Base-by-base conservation (phyloP, 2,888 invertebrate genomes). In the Empis livida region DNA sequence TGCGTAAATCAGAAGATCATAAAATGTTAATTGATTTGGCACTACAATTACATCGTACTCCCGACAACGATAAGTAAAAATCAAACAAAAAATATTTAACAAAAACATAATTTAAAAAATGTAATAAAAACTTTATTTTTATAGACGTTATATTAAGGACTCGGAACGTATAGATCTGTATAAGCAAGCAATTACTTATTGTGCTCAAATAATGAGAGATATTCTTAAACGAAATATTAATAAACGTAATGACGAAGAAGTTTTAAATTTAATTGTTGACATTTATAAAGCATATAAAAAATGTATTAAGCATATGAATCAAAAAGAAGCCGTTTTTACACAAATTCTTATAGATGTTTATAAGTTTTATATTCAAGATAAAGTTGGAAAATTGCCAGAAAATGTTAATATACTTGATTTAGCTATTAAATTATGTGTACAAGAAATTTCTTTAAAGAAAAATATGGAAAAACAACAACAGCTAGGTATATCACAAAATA, bases 101-200 rank as follows among this genome's bases (percentile, higher is more conserved):
- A 8, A 27, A 27, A 23, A 27, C 14, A 15, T 15, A 14, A 13
- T 38, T 46, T 3, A 5, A 41, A 31, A 11, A 16, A 11, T 38
- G 44, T 5, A 5, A 41, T 37, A n/a, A n/a, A n/a, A n/a, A n/a
- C 17, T 17, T 8, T 20, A 49, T 49, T 46, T 48, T 63, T 68
- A 11, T 59, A 83, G 83, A 59, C 82, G 83, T 59, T 94, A 92
- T 65, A 75, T 95, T 49, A 77, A 87, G 35, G 90, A 93, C 63
- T 77, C 79, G 2, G 93, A 93, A 63, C 77, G 93, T 48, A 80
- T 85, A 56, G 83, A 84, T 58, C 72, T 91, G 48, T 82, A 85
- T 0, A 80, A 84, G 48, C 84, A 86, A 68, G 88, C 92, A 0
- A 75, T 86, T 51, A 78, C 80, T 1, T 74, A 84, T 52, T 83